Conservation (phyloP, 2,888 invertebrate genomes). For the Holacanthella duospinosa region DNA sequence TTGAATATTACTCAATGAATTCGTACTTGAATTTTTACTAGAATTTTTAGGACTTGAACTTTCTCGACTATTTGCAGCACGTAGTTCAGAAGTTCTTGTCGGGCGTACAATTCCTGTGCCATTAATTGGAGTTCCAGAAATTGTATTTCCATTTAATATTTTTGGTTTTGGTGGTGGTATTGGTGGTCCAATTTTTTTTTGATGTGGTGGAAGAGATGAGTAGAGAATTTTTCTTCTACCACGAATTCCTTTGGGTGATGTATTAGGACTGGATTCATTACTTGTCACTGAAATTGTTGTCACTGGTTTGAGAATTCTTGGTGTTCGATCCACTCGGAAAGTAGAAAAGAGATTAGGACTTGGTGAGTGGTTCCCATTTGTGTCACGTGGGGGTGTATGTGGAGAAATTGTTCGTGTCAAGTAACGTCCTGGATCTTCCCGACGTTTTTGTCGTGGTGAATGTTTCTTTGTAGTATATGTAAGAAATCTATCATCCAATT, state of each 20-base stretch:
- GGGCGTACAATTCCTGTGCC: slow-evolving; percentile 28
- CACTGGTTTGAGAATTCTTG: slow-evolving; percentile 19
- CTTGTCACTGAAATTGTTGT: slow-evolving; percentile 12
- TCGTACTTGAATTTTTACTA: slow-evolving; percentile 26
- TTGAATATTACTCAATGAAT: slow-evolving; percentile 23
- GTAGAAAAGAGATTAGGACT: slow-evolving; percentile 18
- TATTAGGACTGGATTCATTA: slow-evolving; percentile 22
- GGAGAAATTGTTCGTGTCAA: slow-evolving; percentile 53
- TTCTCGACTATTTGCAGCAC: slow-evolving; percentile 30
- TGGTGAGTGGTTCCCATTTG: slow-evolving; percentile 26
- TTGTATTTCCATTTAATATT: slow-evolving; percentile 9
- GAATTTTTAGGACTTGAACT: slow-evolving; percentile 30
- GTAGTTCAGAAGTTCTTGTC: slow-evolving; percentile 30
- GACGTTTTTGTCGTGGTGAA: slow-evolving; percentile 42
- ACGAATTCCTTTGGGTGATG: slow-evolving; percentile 27
- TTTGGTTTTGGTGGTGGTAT: slow-evolving; percentile 29
- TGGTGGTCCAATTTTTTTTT: slow-evolving; percentile 23
- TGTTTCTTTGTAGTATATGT: neutral
- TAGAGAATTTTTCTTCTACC: slow-evolving; percentile 27
- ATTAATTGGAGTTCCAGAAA: slow-evolving; percentile 4
- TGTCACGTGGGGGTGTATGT: slow-evolving; percentile 26
- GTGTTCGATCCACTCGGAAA: slow-evolving; percentile 22
- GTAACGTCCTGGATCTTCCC: slow-evolving; percentile 61
- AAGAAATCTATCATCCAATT: neutral
- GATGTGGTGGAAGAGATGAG: slow-evolving; percentile 24